These are phyloP conservation scores for Dromaius novaehollandiae DNA, from an alignment of 2,113 vertebrate genomes.

Conservation along the genomic window DNA sequence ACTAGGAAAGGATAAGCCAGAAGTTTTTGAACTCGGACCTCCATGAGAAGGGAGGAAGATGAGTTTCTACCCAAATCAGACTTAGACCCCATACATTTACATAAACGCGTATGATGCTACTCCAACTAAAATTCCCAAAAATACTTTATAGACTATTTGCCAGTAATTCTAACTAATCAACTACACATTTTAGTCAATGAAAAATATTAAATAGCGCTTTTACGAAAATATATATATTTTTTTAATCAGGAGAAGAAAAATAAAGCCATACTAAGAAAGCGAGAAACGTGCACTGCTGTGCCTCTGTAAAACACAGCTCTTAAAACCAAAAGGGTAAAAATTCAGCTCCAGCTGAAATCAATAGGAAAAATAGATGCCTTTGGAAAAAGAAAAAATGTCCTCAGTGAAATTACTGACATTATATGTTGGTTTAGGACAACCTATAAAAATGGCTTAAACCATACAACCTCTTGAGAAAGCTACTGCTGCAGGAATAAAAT, in stretches of 20 bases:
- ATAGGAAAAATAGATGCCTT: neutral
- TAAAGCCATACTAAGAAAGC: neutral
- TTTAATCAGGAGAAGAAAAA: neutral
- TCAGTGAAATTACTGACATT: neutral
- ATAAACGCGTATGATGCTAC: accelerated
- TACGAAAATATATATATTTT: neutral
- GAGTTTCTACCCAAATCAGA: neutral
- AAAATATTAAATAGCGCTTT: neutral
- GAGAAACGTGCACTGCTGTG: neutral
- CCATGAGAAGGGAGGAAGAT: neutral
- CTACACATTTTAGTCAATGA: neutral
- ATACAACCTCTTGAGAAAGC: neutral
- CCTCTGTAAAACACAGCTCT: neutral
- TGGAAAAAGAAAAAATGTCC: neutral
- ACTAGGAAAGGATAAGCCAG: neutral
- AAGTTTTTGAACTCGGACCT: neutral
- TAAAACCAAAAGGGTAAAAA: neutral
- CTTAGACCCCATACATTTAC: neutral
- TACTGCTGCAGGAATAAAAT: neutral
- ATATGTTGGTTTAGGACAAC: neutral
- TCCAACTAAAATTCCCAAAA: neutral
- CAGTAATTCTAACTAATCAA: neutral
- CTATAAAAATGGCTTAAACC: neutral
- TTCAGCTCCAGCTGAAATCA: neutral
- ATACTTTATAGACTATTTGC: neutral